These are phyloP conservation scores for Carettochelys insculpta DNA, from an alignment of 2,113 vertebrate genomes.

Conservation along the genomic window DNA sequence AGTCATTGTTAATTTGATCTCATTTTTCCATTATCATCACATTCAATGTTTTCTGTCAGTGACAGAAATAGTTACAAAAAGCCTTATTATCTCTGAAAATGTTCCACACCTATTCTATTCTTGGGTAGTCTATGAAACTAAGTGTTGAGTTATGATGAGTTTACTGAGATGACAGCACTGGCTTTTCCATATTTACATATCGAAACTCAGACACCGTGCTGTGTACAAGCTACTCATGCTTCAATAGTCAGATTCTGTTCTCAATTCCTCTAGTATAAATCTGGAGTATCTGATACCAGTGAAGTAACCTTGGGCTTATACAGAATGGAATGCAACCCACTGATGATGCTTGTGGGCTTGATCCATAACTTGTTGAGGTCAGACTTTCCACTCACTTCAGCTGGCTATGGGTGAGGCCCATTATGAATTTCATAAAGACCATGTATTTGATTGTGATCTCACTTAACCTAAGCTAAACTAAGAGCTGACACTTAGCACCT, in stretches of 20 bases:
- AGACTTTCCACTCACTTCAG: neutral
- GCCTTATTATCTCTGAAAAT: neutral
- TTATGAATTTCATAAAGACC: neutral
- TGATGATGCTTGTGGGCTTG: neutral
- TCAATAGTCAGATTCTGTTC: neutral
- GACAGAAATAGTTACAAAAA: neutral
- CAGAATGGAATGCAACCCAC: neutral
- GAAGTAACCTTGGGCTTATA: neutral
- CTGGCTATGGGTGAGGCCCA: neutral
- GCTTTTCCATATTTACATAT: neutral
- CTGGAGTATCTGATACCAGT: neutral
- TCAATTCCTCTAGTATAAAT: neutral
- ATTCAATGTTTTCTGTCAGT: neutral
- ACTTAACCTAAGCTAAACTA: neutral
- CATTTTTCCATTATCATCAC: neutral
- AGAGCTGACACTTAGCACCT: neutral
- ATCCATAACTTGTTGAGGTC: neutral
- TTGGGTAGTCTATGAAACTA: neutral
- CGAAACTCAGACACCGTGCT: no score
- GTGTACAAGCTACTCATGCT: no score
- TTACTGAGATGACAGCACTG: neutral
- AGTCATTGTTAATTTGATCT: neutral
- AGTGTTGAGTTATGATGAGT: neutral
- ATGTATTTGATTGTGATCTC: neutral
- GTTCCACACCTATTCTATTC: neutral